Base-by-base conservation (phyloP, 2,113 vertebrate species). In the Silurus asotus region DNA sequence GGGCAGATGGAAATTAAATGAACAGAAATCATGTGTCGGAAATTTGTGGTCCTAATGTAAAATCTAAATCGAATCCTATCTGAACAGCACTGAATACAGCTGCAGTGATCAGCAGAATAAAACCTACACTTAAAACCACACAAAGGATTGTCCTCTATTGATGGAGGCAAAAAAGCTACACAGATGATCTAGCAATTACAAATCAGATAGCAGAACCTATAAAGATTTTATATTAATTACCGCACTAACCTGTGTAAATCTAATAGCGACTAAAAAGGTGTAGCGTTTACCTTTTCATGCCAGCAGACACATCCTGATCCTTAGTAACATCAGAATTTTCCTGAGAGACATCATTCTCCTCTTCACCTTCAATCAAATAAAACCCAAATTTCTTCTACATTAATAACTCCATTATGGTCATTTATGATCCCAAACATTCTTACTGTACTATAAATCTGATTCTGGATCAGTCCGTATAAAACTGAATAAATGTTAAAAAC, bases 221-320 rank as follows among this genome's bases (percentile, higher is more conserved):
- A 53, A 19, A n/a, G 70, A 72, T 48, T n/a, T 6, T 1, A 74
- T 9, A 53, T 75, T 55, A 25, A 55, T 76, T 14, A 14, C 51
- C 17, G n/a, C 19, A 17, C n/a, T 17, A 9, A 15, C 17, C 45
- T 0, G 19, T 2, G 20, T 37, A 58, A 58, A 56, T 5, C 23
- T 28, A 58, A 13, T 2, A 5, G 28, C 11, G 15, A 23, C 64
- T 9, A 2, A 14, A 13, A 45, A 23, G 9, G 2, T 37, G 37
- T 37, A 37, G 2, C 0, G 49, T 82, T 70, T 79, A 89, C 88
- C 86, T 89, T 53, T 81, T 87, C 15, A 81, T 86, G 0, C 80
- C 88, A 62, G 79, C 59, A 28, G 86, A 87, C 8, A 59, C 25
- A 74, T 87, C 81, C 48, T 79, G 61, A 53, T 83, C 88, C 23